Conservation (phyloP, 1,140 invertebrate genomes). For the Drosophila athabasca region DNA sequence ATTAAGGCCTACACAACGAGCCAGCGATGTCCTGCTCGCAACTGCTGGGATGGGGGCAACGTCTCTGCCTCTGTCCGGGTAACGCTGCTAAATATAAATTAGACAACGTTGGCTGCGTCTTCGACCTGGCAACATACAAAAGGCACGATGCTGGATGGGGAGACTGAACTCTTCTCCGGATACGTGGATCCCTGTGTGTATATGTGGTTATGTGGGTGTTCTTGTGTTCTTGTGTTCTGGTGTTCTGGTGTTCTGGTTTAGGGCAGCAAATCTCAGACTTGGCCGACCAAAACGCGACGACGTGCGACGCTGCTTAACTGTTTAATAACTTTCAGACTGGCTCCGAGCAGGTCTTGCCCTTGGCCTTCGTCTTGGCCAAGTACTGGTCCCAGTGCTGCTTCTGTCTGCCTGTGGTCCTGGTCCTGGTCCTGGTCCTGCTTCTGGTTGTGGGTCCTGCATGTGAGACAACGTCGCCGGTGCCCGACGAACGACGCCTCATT, state of each 20-base stretch:
- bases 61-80: slow-evolving; percentile 14
- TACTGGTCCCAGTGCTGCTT: slow-evolving; percentile 10
- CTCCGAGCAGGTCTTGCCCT: slow-evolving; percentile 33
- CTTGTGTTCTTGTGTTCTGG: neutral
- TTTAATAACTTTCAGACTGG: slow-evolving; percentile 75
- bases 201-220: slow-evolving; percentile 8
- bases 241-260: neutral
- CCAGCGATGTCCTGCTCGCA: neutral
- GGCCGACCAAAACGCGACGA: slow-evolving; percentile 64
- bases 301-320: slow-evolving; percentile 78
- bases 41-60: neutral
- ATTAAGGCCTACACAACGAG: slow-evolving; percentile 71
- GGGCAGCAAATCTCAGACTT: slow-evolving; percentile 56
- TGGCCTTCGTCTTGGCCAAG: neutral
- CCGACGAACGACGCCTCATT: slow-evolving; percentile 60
- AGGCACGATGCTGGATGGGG: slow-evolving; percentile 1
- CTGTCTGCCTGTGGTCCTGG: slow-evolving; percentile 5
- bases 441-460: slow-evolving; percentile 47
- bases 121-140: slow-evolving; percentile 64
- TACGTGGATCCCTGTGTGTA: slow-evolving; percentile 28
- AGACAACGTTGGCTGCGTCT: slow-evolving; percentile 63
- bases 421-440: slow-evolving; percentile 6
- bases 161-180: slow-evolving; percentile 52
- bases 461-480: slow-evolving; percentile 37
- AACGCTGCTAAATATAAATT: slow-evolving; percentile 69